Base-by-base conservation (phyloP, 1,140 invertebrate species). In the Achroia grisella region DNA sequence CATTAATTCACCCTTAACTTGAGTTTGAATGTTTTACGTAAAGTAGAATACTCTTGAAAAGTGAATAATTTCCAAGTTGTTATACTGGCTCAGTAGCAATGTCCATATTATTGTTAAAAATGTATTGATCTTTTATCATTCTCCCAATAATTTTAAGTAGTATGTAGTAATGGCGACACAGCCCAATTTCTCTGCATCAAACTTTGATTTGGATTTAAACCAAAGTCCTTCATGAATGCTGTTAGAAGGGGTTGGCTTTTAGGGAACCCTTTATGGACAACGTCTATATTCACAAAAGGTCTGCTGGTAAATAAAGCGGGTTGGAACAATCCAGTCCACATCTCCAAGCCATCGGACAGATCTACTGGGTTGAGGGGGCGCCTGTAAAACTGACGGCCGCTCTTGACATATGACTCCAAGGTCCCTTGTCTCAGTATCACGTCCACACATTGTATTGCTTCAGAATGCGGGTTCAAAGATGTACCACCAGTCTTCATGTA, bases 401-500 rank as follows among this genome's bases (percentile, higher is more conserved):
- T 83, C 77, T 80, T 87, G 0, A 86, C 70, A 47, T 84, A 87
- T 3, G 50, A 57, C 15, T 76, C 60, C 6, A 87, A 40, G 14
- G 85, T 87, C 9, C 74, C 88, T 55, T 92, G 90, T 41, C 91
- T 87, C 51, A 98, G 87, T 32, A 97, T 91, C 1, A 98, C 90
- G 74, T 98, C 95, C 1, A 98, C 68, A 37, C 91, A 94, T 78
- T 94, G 93, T 8, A 94, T 71, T 1, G 89, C 88, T 29, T 91
- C 90, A 63, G 90, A 90, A 4, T 94, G 92, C 2, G 75, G 65
- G 37, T 36, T 52, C 10, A 81, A 46, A 0, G 81, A 74, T 5
- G 65, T 56, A 4, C 72, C 68, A 1, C 69, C 62, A 2, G 23
- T 50, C 10, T 77, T 50, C 73, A 87, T 75, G 48, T 82, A 62